phyloP scores from a whole-genome alignment of 1,140 invertebrate species.

The Macrocentrus cingulum region DNA sequence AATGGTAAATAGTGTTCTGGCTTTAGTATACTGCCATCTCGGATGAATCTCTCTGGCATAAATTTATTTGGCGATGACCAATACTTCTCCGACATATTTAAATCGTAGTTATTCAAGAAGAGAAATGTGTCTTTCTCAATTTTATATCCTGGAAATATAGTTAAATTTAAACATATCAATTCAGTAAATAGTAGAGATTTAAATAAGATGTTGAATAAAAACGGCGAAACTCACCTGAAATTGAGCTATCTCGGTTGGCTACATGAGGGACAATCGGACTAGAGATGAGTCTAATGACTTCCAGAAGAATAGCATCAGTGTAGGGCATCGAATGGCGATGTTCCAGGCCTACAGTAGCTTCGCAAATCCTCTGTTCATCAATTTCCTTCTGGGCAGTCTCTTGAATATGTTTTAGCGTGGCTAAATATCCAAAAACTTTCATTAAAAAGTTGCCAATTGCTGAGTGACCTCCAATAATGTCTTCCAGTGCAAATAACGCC shows the following conservation, averaged over 20 bases:
- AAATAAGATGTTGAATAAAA: not conserved
- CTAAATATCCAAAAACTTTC: slow-evolving; percentile 71
- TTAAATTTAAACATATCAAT: too few relatives aligned
- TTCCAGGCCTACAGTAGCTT: slow-evolving; percentile 62
- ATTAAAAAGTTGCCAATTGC: slow-evolving; percentile 83
- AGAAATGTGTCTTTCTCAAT: slow-evolving; percentile 80
- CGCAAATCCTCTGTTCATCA: slow-evolving; percentile 59
- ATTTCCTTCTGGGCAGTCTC: slow-evolving; percentile 71
- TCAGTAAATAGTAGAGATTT: slow-evolving; percentile 2
- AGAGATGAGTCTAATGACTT: slow-evolving; percentile 76
- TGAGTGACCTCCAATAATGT: slow-evolving; percentile 84
- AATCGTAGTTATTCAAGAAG: slow-evolving; percentile 85
- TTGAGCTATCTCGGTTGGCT: slow-evolving; percentile 72
- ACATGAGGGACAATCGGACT: slow-evolving; percentile 92
- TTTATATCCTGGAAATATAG: slow-evolving; percentile 63
- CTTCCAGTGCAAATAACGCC: slow-evolving; percentile 80
- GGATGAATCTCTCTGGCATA: slow-evolving; percentile 73
- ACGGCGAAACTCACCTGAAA: slow-evolving; percentile 60
- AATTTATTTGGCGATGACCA: slow-evolving; percentile 63
- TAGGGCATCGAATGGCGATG: slow-evolving; percentile 75
- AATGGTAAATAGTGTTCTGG: slow-evolving; percentile 81
- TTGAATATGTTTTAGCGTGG: slow-evolving; percentile 65
- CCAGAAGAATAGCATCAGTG: slow-evolving; percentile 79
- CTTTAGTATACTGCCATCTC: slow-evolving; percentile 59
- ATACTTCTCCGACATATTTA: slow-evolving; percentile 74